Conservation (phyloP, 2,888 invertebrate species). For the Leucoma salicis region DNA sequence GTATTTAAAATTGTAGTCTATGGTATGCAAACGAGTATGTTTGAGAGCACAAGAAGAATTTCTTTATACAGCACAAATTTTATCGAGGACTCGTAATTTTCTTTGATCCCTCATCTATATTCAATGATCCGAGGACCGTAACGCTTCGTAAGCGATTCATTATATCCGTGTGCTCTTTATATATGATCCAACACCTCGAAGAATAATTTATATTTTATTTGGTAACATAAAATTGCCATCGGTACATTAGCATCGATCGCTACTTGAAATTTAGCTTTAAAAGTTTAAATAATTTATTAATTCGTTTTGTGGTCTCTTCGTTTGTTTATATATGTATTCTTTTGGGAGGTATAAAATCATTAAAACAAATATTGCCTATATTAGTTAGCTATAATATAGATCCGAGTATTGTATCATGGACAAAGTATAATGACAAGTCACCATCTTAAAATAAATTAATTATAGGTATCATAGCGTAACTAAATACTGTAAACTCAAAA, state of each 20-base stretch:
- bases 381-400: no score
- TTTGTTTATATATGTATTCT: neutral
- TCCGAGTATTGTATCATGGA: no score
- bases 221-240: conserved; percentile 19
- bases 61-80: conserved; percentile 71
- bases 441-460: no score
- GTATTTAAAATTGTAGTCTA: conserved; percentile 33
- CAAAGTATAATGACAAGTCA: no score
- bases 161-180: conserved; percentile 64
- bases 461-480: no score
- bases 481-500: conserved; percentile 43
- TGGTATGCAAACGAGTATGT: conserved; percentile 60
- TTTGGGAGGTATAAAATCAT: neutral
- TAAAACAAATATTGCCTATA: neutral
- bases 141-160: conserved; percentile 76
- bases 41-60: conserved; percentile 53
- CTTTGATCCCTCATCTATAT: conserved; percentile 80
- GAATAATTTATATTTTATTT: conserved; percentile 35
- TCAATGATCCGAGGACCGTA: conserved; percentile 75
- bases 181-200: conserved; percentile 37
- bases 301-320: neutral
- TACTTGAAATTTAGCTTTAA: neutral
- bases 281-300: neutral
- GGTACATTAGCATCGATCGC: neutral
- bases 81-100: conserved; percentile 73